Evolutionary conservation across 2,113 vertebrate genomes (phyloP).

Genomic region (Psilopsiagon aurifrons): DNA sequence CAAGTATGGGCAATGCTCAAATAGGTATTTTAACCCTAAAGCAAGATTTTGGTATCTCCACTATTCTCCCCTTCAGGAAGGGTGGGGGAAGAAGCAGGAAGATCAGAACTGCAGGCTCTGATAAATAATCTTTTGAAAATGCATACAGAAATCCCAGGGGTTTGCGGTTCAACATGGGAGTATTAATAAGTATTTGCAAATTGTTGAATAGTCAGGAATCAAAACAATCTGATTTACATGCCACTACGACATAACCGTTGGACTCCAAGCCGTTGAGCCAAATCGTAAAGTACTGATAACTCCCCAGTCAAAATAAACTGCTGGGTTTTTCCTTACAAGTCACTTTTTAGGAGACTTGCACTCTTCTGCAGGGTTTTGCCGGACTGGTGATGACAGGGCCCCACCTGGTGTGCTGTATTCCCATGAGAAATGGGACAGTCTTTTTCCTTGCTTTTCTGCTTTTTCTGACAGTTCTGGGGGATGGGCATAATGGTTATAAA

Average conservation of each 20-base stretch:
- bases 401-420: not conserved
- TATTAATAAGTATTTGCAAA: not conserved
- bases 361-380: not conserved
- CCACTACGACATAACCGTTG: not conserved
- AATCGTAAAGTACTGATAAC: not conserved
- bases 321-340: not conserved
- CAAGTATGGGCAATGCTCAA: not conserved
- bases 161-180: not conserved
- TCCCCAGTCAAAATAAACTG: not conserved
- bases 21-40: slow-evolving; percentile 4
- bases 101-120: not conserved
- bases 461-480: not conserved
- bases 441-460: not conserved
- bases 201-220: not conserved
- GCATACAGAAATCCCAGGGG: not conserved
- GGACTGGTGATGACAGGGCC: not conserved
- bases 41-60: not conserved
- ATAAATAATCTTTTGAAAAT: not conserved
- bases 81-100: not conserved
- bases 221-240: not conserved
- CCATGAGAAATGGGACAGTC: not conserved
- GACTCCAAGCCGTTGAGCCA: not conserved
- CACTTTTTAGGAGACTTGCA: not conserved
- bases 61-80: not conserved
- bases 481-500: not conserved